A percentile compares a stretch with the other conserved stretches of the same genome.
Conservation (phyloP, 2,113 vertebrate species). For the Trochalopteron elliotii region DNA sequence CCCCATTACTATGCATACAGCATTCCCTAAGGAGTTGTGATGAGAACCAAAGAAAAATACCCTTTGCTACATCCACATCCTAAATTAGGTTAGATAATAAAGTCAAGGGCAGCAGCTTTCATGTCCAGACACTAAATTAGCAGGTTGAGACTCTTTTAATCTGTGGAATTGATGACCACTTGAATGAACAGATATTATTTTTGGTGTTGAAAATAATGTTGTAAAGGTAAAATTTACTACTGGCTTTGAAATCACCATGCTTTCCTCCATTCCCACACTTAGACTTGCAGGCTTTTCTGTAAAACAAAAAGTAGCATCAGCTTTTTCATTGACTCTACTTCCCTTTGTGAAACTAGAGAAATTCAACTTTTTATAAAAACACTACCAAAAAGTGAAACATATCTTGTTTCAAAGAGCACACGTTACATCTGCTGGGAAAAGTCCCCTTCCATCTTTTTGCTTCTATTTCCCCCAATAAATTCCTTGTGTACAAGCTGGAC, state of each 20-base stretch:
- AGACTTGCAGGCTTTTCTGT: neutral
- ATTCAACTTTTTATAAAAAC: neutral
- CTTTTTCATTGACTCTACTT: neutral
- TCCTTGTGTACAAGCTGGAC: neutral
- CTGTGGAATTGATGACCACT: neutral
- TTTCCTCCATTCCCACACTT: neutral
- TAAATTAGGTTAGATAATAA: neutral
- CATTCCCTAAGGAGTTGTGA: neutral
- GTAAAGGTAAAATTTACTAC: neutral
- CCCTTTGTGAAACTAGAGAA: neutral
- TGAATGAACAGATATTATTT: neutral
- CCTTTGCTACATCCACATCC: neutral
- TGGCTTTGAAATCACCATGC: neutral
- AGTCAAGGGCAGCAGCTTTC: neutral
- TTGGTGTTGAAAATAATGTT: neutral
- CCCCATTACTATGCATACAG: neutral
- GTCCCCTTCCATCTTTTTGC: neutral
- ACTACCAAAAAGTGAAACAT: neutral
- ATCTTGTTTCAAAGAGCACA: neutral
- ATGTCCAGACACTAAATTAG: neutral
- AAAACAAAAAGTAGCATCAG: neutral
- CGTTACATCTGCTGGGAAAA: neutral
- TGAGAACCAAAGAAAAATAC: neutral
- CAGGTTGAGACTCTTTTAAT: neutral
- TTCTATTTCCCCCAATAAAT: neutral